Percentiles rank a stretch among this genome's conserved stretches.
phyloP scores from a whole-genome alignment of 1,140 invertebrate species.

The Chrysopa pallens region DNA sequence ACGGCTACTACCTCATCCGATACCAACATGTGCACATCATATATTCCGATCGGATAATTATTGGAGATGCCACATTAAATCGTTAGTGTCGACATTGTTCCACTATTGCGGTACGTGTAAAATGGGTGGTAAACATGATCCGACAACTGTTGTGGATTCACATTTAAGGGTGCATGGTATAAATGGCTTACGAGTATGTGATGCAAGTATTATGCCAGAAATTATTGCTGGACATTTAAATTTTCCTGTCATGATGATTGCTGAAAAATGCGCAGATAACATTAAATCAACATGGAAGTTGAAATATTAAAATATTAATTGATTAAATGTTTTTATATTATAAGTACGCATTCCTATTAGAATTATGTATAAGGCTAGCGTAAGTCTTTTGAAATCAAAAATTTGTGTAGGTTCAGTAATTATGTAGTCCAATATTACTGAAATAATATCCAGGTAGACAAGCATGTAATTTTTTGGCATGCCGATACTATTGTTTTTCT shows the following conservation, averaged over 20 bases:
- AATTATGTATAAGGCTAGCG: too few species aligned
- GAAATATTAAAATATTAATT: too few species aligned
- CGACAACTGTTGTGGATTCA: conserved; percentile 25
- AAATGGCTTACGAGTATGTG: conserved; percentile 15
- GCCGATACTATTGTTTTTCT: too few species aligned
- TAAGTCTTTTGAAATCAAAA: too few species aligned
- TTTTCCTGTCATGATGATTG: conserved; percentile 37
- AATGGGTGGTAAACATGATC: conserved; percentile 30
- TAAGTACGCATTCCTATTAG: too few species aligned
- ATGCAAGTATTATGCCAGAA: conserved; percentile 23
- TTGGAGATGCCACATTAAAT: conserved; percentile 33
- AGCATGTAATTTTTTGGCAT: too few species aligned
- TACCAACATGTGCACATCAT: conserved; percentile 24
- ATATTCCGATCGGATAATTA: conserved; percentile 25
- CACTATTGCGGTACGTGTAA: conserved; percentile 35
- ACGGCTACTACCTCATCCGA: conserved; percentile 13
- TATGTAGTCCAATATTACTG: too few species aligned
- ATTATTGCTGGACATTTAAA: conserved; percentile 20
- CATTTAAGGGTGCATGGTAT: conserved; percentile 24
- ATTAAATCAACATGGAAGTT: conserved; percentile 68
- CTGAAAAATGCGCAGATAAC: conserved; percentile 62
- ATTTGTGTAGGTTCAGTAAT: too few species aligned
- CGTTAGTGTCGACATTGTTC: conserved; percentile 29
- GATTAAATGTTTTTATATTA: background rate
- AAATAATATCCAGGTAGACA: too few species aligned